Conservation (phyloP, 2,113 vertebrate species). For the Chascanopsetta lugubris region DNA sequence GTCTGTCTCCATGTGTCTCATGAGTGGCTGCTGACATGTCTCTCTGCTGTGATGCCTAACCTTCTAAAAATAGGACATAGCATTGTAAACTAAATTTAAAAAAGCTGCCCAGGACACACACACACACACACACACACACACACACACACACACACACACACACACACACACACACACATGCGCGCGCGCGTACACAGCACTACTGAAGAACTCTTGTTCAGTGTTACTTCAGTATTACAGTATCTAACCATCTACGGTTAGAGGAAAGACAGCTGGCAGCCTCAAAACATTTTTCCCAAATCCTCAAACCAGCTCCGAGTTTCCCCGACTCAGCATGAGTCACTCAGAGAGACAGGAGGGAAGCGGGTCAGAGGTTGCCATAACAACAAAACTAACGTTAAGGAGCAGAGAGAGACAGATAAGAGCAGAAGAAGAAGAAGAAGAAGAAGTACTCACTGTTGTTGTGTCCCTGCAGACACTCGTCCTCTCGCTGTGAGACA, state of each 20-base stretch:
- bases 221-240: conserved; percentile 43
- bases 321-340: conserved; percentile 2
- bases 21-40: conserved; percentile 58
- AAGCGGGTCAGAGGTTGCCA: conserved; percentile 48
- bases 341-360: neutral
- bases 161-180: conserved; percentile 15
- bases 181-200: conserved; percentile 10
- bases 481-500: conserved; percentile 48
- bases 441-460: conserved; percentile 69
- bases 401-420: too few species aligned
- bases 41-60: conserved; percentile 66
- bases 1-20: conserved; percentile 20
- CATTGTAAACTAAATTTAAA: conserved; percentile 66
- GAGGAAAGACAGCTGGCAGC: conserved; percentile 31
- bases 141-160: conserved; percentile 28
- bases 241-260: conserved; percentile 61
- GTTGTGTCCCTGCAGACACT: conserved; percentile 48
- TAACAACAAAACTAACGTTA: conserved; percentile 9
- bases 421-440: conserved; percentile 6
- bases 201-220: neutral
- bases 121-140: conserved; percentile 12
- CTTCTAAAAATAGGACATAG: conserved; percentile 79
- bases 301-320: conserved; percentile 26
- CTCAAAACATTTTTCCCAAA: conserved; percentile 24
- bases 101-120: conserved; percentile 37